Percentiles rank a stretch among this genome's conserved stretches.
phyloP scores from a whole-genome alignment of 2,888 invertebrate genomes.

The Xestia c-nigrum region DNA sequence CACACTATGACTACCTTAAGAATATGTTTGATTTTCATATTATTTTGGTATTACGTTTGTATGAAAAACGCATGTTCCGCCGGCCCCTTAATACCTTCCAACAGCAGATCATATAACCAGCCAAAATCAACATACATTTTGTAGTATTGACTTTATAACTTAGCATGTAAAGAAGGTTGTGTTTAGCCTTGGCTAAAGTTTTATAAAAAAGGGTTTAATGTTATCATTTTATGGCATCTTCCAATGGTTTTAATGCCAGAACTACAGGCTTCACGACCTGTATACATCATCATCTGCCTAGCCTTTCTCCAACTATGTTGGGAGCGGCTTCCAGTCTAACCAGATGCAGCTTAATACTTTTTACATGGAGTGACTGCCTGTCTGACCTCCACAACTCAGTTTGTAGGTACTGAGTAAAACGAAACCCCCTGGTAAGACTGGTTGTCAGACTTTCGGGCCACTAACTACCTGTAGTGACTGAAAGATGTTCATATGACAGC shows the following conservation, averaged over 20 bases:
- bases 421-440: not conserved
- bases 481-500: not conserved
- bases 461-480: not conserved
- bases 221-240: not conserved
- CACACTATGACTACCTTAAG: too few relatives aligned
- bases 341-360: too few relatives aligned
- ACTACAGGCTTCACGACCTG: not conserved
- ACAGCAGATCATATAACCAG: not conserved
- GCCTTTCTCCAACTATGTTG: too few relatives aligned
- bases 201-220: not conserved
- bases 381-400: too few relatives aligned
- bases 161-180: not conserved
- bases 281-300: not conserved
- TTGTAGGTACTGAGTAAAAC: too few relatives aligned
- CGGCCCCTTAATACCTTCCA: not conserved
- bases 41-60: too few relatives aligned
- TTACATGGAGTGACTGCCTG: too few relatives aligned
- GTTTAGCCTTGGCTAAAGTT: not conserved
- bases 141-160: not conserved
- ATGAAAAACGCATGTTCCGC: too few relatives aligned
- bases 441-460: not conserved
- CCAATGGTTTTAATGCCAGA: not conserved
- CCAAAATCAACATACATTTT: conserved; percentile 7
- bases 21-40: too few relatives aligned
- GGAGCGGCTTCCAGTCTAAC: too few relatives aligned